Base-by-base conservation (phyloP, 2,888 invertebrate species). In the Drosophila mettleri region DNA sequence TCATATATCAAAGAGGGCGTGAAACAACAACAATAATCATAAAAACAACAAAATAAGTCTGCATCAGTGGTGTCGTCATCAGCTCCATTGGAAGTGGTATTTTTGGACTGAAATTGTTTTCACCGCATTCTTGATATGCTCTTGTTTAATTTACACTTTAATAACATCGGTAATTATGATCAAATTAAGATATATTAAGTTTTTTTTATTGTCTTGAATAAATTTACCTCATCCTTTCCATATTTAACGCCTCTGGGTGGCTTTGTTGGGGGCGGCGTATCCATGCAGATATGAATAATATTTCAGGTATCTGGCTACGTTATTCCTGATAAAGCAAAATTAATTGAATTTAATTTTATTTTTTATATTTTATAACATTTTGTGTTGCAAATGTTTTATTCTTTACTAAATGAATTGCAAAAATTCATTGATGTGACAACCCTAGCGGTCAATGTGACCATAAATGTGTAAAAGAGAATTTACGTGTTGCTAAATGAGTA, bases 181-280 rank as follows among this genome's bases (percentile, higher is more conserved):
- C 29, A 34, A 36, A 22, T 48, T 45, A 38, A 9, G 12, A n/a
- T 38, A 41, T 48, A 51, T 20, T 14, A 39, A 31, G 2, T 22
- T n/a, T 29, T 55, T 43, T 16, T 46, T 20, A 8, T 24, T 29
- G n/a, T 38, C 46, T 66, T 62, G 29, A 33, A 51, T 24, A 41
- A 46, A 43, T 62, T 9, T 94, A 96, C 97, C 91, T 97, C 96
- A 94, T 97, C 97, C 93, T 96, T 97, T 58, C 95, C 94, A 90
- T 96, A 95, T 93, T 97, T 97, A 48, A 97, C 96, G 66, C 97
- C 97, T 89, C 97, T 93, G 22, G 97, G 97, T 87, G 97, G 97
- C 92, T 97, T 97, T 27, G 96, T 95, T 53, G 97, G 92, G 74
- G 96, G 96, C 77, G 95, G 94, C 54, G 94, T 93, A 81, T 94